A percentile compares a stretch with the other conserved stretches of the same genome.
Evolutionary conservation across 1,140 invertebrate genomes (phyloP).

Genomic region (Teleopsis dalmanni): DNA sequence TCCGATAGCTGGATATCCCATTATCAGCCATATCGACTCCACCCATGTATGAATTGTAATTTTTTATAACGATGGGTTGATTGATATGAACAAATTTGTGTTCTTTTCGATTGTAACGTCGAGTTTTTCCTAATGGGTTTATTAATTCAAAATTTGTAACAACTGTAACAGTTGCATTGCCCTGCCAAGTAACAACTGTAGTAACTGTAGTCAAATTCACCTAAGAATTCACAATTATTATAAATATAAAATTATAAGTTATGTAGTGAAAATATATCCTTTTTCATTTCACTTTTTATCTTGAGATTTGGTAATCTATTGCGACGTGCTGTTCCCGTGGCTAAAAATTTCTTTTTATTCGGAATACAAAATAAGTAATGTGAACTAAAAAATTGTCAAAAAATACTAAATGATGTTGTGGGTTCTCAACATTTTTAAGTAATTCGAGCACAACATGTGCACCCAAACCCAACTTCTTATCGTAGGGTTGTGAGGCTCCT

Average conservation of each 20-base stretch:
- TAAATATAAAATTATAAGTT: neutral
- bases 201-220: no score
- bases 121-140: neutral
- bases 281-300: neutral
- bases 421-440: neutral
- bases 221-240: no score
- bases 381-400: conserved; percentile 3
- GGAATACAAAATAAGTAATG: neutral
- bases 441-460: conserved; percentile 3
- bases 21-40: conserved; percentile 15
- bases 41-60: conserved; percentile 13
- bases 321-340: no score
- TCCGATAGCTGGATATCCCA: conserved; percentile 2
- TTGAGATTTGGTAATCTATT: no score
- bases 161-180: neutral
- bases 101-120: neutral
- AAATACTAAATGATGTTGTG: neutral
- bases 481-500: neutral
- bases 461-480: neutral
- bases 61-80: neutral
- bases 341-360: no score
- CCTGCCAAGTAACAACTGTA: no score
- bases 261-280: neutral
- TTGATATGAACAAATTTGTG: neutral
- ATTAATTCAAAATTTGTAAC: neutral